Base-by-base conservation (phyloP, 1,140 invertebrate species). In the Contarinia nasturtii region DNA sequence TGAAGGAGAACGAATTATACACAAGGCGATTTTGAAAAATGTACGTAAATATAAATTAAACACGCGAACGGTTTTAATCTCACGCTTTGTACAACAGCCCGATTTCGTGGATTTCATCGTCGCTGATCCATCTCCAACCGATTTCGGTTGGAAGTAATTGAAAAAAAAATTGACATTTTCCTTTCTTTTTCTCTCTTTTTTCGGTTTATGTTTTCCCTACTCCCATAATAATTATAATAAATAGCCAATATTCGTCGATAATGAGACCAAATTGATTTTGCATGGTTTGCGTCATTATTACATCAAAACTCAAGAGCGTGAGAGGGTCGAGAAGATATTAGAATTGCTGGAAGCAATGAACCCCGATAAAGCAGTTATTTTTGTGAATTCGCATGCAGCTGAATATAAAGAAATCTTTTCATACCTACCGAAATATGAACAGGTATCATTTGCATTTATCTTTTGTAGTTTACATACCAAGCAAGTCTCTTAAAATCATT, bases 1-100 rank as follows among this genome's bases (percentile, higher is more conserved):
- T 70, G 98, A 98, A 77, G 96, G 98, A 55, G 94, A 99, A 64
- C 80, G 96, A 53, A 93, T 94, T 50, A 90, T 99, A 63, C 98
- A 94, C 85, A 95, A 98, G 79, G 98, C 98, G 71, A 99, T 99
- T 68, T 99, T 99, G 96, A 94, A 98, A 82, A 94, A 98, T 85
- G 91, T 96, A 93, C 92, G 69, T 72, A 38, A 3, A 17, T 10
- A 27, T 10, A 5, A 27, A 10, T 27, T 27, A 27, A 27, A 27
- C 4, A 27, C 27, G 27, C 27, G 27, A 27, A 27, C 27, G 27
- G 27, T 27, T 27, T 27, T 10, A 5, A 27, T 27, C 27, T 27
- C 4, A 27, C 27, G 27, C 27, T 3, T 3, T n/a, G n/a, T 5
- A 5, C 27, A 27, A 27, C 27, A 27, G n/a, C n/a, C n/a, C n/a